Conservation (phyloP, 2,797 vertebrate genomes). For the Catamblyrhynchus diadema region DNA sequence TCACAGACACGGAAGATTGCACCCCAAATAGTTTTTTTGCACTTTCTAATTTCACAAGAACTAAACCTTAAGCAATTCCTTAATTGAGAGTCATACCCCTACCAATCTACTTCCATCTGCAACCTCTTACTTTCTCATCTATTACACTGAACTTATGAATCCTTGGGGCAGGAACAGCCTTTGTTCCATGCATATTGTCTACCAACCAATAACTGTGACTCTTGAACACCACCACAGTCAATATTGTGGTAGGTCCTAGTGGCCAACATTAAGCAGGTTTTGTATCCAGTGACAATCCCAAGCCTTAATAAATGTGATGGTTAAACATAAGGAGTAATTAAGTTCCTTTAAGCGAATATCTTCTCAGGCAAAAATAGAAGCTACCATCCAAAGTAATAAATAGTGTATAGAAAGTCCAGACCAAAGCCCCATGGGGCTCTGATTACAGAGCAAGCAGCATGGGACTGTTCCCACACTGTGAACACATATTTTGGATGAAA, state of each 20-base stretch:
- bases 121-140: background rate
- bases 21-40: background rate
- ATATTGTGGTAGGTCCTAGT: background rate
- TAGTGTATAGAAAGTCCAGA: background rate
- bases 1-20: background rate
- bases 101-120: background rate
- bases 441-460: background rate
- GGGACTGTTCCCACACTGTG: background rate
- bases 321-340: slow-evolving; percentile 21
- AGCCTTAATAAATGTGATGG: background rate
- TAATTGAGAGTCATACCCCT: background rate
- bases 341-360: background rate
- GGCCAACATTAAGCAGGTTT: background rate
- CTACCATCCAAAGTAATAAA: slow-evolving; percentile 8
- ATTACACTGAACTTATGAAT: background rate
- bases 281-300: background rate
- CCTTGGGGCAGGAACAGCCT: background rate
- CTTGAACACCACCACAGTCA: background rate
- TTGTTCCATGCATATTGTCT: background rate
- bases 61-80: background rate
- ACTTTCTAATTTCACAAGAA: background rate
- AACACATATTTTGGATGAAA: background rate
- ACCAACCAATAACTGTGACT: background rate
- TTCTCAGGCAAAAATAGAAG: slow-evolving; percentile 29
- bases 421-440: background rate